Evolutionary conservation across 2,888 invertebrate genomes (phyloP).

Genomic region (Protula sp.): DNA sequence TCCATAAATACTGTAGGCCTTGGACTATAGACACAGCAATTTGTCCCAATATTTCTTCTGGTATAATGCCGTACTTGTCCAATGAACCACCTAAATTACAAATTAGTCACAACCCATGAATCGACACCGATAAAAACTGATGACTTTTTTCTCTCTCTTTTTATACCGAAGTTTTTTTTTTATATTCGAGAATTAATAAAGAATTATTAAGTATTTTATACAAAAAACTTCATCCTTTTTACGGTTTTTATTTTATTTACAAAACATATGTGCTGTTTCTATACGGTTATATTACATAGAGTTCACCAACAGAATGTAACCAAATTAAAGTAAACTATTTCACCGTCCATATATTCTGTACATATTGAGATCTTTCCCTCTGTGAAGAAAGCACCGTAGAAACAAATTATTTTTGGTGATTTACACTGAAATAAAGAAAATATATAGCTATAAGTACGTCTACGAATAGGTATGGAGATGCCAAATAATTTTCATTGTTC

Average conservation of each 20-base stretch:
- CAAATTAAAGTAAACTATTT: constrained; percentile 6
- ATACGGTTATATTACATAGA: too few relatives aligned
- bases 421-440: constrained; percentile 40
- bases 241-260: too few relatives aligned
- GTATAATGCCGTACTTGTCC: constrained; percentile 44
- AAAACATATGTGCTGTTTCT: too few relatives aligned
- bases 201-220: too few relatives aligned
- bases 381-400: constrained; percentile 51
- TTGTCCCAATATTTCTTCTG: constrained; percentile 46
- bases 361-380: constrained; percentile 52
- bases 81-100: constrained; percentile 50
- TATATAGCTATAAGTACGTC: too few relatives aligned
- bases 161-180: too few relatives aligned
- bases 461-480: too few relatives aligned
- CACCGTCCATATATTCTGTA: constrained; percentile 54
- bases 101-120: too few relatives aligned
- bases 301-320: neutral
- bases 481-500: neutral
- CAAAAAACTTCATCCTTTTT: too few relatives aligned
- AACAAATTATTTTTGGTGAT: constrained; percentile 48
- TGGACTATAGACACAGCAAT: constrained; percentile 45
- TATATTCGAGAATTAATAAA: too few relatives aligned
- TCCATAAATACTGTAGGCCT: constrained; percentile 52
- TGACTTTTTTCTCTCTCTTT: too few relatives aligned
- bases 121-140: too few relatives aligned